A percentile compares a stretch with the other conserved stretches of the same genome.
These are phyloP conservation scores for Sphenopsis melanotis DNA, from an alignment of 2,797 vertebrate genomes.

Conservation along the genomic window DNA sequence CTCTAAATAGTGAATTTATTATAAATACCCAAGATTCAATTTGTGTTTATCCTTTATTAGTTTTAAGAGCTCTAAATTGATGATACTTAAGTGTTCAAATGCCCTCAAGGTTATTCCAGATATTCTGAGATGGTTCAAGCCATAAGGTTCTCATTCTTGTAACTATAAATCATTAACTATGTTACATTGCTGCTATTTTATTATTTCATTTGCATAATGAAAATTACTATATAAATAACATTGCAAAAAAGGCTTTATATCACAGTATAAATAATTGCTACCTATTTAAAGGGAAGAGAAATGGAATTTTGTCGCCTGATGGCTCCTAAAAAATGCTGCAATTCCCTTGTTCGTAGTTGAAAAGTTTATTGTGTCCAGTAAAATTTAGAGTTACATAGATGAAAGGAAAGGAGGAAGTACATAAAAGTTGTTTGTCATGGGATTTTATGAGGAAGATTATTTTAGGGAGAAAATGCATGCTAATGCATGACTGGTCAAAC, in stretches of 20 bases:
- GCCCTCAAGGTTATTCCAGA: constrained; percentile 35
- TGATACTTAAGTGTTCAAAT: constrained; percentile 17
- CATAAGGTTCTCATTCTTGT: constrained; percentile 48
- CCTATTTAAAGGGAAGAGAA: constrained; percentile 38
- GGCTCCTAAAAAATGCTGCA: constrained; percentile 42
- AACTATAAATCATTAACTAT: constrained; percentile 48
- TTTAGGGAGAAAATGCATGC: not conserved
- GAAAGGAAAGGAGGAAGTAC: constrained; percentile 6
- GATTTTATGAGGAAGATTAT: not conserved
- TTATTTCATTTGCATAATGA: constrained; percentile 66
- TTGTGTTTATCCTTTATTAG: not conserved
- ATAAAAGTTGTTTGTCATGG: not conserved
- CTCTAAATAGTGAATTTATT: not conserved
- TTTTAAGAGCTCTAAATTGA: constrained; percentile 11
- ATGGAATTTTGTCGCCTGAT: constrained; percentile 22
- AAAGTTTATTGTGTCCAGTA: not conserved
- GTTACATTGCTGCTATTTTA: constrained; percentile 41
- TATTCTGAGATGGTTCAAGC: constrained; percentile 28
- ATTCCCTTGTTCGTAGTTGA: constrained; percentile 7
- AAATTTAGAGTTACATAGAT: constrained; percentile 18
- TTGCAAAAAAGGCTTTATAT: constrained; percentile 54
- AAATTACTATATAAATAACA: constrained; percentile 66
- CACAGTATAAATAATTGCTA: constrained; percentile 58
- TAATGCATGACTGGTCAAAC: not conserved
- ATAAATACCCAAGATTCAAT: not conserved